Conservation (phyloP, 2,797 vertebrate species). For the Knipowitschia caucasica region DNA sequence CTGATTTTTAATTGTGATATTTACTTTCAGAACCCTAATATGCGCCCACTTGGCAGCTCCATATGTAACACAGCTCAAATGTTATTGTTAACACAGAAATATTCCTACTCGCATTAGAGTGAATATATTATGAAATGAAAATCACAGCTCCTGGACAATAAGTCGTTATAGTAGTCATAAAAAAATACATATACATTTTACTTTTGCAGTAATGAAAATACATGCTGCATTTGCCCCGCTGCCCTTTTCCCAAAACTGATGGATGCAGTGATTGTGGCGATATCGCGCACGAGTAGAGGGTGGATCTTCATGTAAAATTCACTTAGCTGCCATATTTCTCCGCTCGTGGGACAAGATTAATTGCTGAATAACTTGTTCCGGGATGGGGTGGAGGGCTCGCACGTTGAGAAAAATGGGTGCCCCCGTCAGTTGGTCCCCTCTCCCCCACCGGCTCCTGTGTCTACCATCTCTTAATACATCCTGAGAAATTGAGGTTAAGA, state of each 20-base stretch:
- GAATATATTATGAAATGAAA: too few relatives aligned
- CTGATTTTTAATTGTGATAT: too few relatives aligned
- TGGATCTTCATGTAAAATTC: constrained; percentile 83
- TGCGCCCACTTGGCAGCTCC: too few relatives aligned
- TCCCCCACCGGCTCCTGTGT: constrained; percentile 49
- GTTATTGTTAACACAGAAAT: too few relatives aligned
- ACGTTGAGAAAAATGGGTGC: constrained; percentile 62
- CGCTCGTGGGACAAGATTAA: constrained; percentile 77
- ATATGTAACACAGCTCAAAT: too few relatives aligned
- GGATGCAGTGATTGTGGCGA: constrained; percentile 61
- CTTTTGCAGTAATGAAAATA: constrained; percentile 1
- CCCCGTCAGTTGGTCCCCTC: constrained; percentile 35
- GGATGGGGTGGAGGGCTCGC: constrained; percentile 48
- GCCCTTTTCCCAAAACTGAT: constrained; percentile 37
- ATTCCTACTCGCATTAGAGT: too few relatives aligned
- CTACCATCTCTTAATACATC: constrained; percentile 82
- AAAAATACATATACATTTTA: too few relatives aligned
- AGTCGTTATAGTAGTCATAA: too few relatives aligned
- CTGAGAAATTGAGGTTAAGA: constrained; percentile 87
- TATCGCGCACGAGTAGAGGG: constrained; percentile 63
- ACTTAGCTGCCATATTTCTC: constrained; percentile 81
- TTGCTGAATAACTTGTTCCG: constrained; percentile 79
- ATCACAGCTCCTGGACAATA: too few relatives aligned
- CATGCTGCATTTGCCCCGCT: constrained; percentile 29
- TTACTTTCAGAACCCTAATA: too few relatives aligned